Evolutionary conservation across 37 sponge, comb jelly and placozoan species (phyloP), one percentile per base, ranked within the genome.

Genomic region (Cliona cf. orientalis): DNA sequence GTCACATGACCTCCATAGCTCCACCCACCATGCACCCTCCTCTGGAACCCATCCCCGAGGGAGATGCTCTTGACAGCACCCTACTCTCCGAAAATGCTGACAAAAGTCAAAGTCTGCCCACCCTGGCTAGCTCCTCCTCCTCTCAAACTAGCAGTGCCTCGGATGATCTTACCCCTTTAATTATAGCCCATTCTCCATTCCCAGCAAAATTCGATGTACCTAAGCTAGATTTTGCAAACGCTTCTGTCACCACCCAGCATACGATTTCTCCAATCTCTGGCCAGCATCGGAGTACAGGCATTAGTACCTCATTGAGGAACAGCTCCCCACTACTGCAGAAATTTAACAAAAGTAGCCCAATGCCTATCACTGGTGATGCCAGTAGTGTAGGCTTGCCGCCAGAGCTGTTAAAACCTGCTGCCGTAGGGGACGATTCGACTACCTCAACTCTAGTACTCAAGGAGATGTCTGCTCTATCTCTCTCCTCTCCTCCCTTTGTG

Each of bases 161-260:
- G 6, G 80, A 3, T 38, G 32, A 41, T 17, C 33, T 81, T 28
- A 81, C 71, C n/a, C 81, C 81, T 41, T 42, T 69, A 3, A 61
- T 81, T 0, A 70, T 74, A 28, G 64, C 28, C 36, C 74, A 82
- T 74, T 63, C 83, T n/a, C 74, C 62, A 26, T 73, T 64, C 73
- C 64, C 41, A 7, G 36, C 34, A 42, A 56, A 82, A 49, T 72
- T 43, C 41, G 57, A 62, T 37, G 64, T 83, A 36, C 83, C 83
- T 1, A 83, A 64, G 73, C 74, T 83, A 7, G 45, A 46, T 38
- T 66, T 74, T 3, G n/a, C 40, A 12, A 72, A 56, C 28, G 17
- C 40, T 2, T n/a, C n/a, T n/a, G n/a, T n/a, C n/a, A n/a, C n/a
- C n/a, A n/a, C n/a, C n/a, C n/a, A n/a, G n/a, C n/a, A n/a, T n/a